These are phyloP conservation scores for Scaptomyza pallida DNA, from an alignment of 1,140 invertebrate species.

Conservation along the genomic window DNA sequence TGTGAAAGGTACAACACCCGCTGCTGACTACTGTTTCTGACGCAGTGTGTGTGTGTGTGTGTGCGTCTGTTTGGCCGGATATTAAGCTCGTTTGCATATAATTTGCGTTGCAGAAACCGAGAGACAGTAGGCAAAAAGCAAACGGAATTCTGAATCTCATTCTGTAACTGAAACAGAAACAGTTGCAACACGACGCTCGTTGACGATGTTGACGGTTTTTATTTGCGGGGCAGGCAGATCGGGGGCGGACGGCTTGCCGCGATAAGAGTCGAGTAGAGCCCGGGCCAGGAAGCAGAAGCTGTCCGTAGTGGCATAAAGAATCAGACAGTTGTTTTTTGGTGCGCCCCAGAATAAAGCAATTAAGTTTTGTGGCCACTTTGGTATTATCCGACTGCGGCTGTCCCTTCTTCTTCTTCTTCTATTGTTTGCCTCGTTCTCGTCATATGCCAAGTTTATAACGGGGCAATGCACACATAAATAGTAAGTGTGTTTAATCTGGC, in stretches of 20 bases:
- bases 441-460: slow-evolving; percentile 50
- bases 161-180: slow-evolving; percentile 13
- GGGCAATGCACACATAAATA: slow-evolving; percentile 3
- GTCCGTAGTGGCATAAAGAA: slow-evolving; percentile 55
- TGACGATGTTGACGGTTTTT: slow-evolving; percentile 66
- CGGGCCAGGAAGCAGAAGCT: neutral
- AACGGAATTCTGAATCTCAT: slow-evolving; percentile 30
- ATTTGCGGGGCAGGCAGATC: no score
- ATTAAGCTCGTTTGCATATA: slow-evolving; percentile 82
- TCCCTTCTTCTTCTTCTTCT: slow-evolving; percentile 18
- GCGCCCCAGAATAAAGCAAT: slow-evolving; percentile 59
- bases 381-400: slow-evolving; percentile 43
- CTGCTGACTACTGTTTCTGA: neutral
- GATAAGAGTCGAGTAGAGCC: slow-evolving; percentile 55
- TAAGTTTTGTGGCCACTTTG: slow-evolving; percentile 63
- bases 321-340: slow-evolving; percentile 50
- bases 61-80: slow-evolving; percentile 74
- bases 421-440: slow-evolving; percentile 47
- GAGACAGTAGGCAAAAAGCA: slow-evolving; percentile 42
- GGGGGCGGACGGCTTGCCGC: slow-evolving; percentile 48
- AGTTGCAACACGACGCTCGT: slow-evolving; percentile 43
- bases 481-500: neutral
- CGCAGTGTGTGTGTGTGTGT: neutral
- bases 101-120: slow-evolving; percentile 77
- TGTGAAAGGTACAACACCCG: neutral